Percentiles rank a stretch among this genome's conserved stretches.
Conservation (phyloP, 1,140 invertebrate genomes). For the Trachelipus rathkii region DNA sequence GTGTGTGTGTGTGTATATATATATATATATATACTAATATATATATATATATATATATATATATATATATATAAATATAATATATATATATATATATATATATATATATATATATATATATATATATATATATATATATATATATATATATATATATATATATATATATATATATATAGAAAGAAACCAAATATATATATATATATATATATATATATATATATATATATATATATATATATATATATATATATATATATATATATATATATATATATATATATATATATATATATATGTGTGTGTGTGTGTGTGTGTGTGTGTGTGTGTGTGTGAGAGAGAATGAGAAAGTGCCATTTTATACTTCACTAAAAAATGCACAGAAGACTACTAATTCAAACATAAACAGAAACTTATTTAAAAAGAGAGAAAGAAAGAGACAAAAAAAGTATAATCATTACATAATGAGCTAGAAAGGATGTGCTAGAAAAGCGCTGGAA, state of each 20-base stretch:
- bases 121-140: background rate
- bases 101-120: background rate
- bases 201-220: background rate
- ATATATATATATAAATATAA: background rate
- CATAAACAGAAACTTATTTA: no score
- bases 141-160: background rate
- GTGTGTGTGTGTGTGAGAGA: no score
- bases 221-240: background rate
- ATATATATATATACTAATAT: background rate
- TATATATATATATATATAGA: background rate
- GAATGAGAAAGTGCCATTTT: no score
- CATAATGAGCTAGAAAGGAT: no score
- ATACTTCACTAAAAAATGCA: no score
- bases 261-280: slow-evolving; percentile 11
- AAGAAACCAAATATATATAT: background rate
- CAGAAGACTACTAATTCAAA: no score
- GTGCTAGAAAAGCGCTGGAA: background rate
- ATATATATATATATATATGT: slow-evolving; percentile 12
- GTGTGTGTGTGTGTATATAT: no score
- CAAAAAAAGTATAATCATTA: no score
- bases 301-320: slow-evolving; percentile 8
- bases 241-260: background rate
- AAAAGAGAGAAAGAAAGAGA: no score
- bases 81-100: slow-evolving; percentile 15
- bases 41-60: background rate